Base-by-base conservation (phyloP, 2,888 invertebrate species). In the Lasioglossum leucozonium region DNA sequence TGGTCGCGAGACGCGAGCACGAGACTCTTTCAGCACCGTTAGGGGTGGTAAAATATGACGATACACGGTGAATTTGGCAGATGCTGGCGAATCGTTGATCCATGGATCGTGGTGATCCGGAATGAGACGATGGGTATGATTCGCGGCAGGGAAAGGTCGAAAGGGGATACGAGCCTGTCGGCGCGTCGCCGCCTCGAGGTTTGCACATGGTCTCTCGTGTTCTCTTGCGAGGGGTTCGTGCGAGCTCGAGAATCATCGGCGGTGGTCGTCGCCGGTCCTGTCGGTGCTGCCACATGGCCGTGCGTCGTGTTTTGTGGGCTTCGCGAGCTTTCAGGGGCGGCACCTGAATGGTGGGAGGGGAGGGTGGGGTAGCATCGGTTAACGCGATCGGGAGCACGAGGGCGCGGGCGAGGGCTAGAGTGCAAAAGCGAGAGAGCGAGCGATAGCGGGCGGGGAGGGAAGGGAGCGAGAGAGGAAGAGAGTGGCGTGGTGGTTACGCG, bases 271-370 rank as follows among this genome's bases (percentile, higher is more conserved):
- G 79, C 82, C 85, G 90, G 91, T 91, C 91, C 89, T 91, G 91
- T 92, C 87, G 91, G 92, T 93, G 93, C 93, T 93, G 93, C 93
- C 93, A 93, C 93, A 93, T 93, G 93, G 92, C 89, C 88, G 89
- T 81, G 88, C 82, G 91, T 79, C 82, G 87, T 88, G 87, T 91
- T 90, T 90, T 88, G 91, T 87, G 88, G 88, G 85, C 84, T 88
- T 85, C 82, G 85, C 87, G 81, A 91, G 89, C 84, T 87, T 91
- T 91, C 89, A 91, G 90, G 88, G 90, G 90, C 88, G 90, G 90
- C 90, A 91, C 91, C 90, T 86, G 88, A 77, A 37, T 83, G 79
- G 85, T 87, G 81, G 88, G 34, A 3, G 81, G 81, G 79, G 30
- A 80, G 40, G 81, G 88, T 1, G 34, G 81, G 81, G 79, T 62